A percentile compares a stretch with the other conserved stretches of the same genome.
These are phyloP conservation scores for Myotis davidii DNA, from an alignment of 2,113 vertebrate species.

Conservation along the genomic window DNA sequence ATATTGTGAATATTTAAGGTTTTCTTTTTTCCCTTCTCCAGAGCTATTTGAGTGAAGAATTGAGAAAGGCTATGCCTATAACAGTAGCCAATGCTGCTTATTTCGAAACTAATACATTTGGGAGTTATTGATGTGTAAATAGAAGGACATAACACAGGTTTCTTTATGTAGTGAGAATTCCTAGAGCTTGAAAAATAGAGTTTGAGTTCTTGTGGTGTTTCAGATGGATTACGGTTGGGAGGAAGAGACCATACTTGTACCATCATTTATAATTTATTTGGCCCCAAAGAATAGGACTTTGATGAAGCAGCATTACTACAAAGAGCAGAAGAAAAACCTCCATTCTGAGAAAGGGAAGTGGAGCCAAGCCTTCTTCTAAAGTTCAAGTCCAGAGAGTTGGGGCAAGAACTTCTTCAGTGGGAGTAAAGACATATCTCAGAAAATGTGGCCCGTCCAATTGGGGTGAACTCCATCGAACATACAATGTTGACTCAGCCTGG, in stretches of 20 bases:
- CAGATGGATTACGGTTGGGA: not conserved
- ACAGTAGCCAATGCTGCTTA: not conserved
- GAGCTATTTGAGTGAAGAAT: not conserved
- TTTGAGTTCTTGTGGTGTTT: not conserved
- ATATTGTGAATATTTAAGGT: not conserved
- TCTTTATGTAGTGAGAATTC: not conserved
- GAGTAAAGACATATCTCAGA: not conserved
- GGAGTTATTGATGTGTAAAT: not conserved
- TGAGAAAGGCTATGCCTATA: not conserved
- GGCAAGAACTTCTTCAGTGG: not conserved
- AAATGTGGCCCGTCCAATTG: not conserved
- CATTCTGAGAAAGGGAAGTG: not conserved
- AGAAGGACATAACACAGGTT: not conserved
- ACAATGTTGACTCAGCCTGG: not conserved
- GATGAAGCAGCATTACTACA: not conserved
- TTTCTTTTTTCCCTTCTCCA: not conserved
- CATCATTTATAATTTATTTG: not conserved
- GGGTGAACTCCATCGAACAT: not conserved
- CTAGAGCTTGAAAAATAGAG: not conserved
- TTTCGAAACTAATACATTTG: not conserved
- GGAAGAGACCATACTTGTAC: rapidly evolving
- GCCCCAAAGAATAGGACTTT: too few relatives aligned
- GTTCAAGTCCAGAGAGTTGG: not conserved
- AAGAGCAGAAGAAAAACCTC: not conserved
- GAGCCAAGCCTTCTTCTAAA: not conserved